Base-by-base conservation (phyloP, 2,797 vertebrate species). In the Discoglossus pictus region DNA sequence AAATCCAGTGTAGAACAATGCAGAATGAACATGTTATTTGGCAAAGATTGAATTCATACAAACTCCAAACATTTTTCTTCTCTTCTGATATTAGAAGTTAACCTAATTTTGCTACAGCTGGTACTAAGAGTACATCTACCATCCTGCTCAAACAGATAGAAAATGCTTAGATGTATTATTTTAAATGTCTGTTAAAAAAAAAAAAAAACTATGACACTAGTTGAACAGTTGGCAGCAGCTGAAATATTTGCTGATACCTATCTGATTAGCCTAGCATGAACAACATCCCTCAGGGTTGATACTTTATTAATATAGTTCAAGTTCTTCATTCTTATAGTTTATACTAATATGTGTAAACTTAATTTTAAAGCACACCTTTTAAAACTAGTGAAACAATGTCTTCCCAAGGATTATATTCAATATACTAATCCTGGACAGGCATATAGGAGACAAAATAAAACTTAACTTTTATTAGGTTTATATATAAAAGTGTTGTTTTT, bases 71-170 rank as follows among this genome's bases (percentile, higher is more conserved):
- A n/a, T 0, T 51, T 15, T 15, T 51, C 7, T 8, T n/a, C 25
- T 25, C 61, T 55, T n/a, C 60, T 9, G 65, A 66, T 63, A 38
- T 72, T 11, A 58, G 15, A 61, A 3, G 1, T 65, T 63, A 73
- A 52, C 6, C 31, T 2, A 2, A 60, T 74, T 72, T 64, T 42
- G 23, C 43, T 42, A 47, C 69, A 36, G 2, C 2, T 67, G 46
- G n/a, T 8, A 27, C 31, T 31, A 61, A 39, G 56, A 35, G 72
- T 65, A 48, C 11, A 51, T 59, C 40, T 46, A 1, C 10, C 13
- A 12, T n/a, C 27, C 18, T 40, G 15, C 47, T 16, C 65, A 36
- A 17, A 34, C 31, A 46, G 40, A 47, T 3, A 4, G 6, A 13
- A 47, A n/a, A 35, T 25, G 8, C 72, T 46, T 55, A 1, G 0